Percentiles rank a stretch among this genome's conserved stretches.
Conservation (phyloP, 2,797 vertebrate species). For the Rhyacichthys aspro region DNA sequence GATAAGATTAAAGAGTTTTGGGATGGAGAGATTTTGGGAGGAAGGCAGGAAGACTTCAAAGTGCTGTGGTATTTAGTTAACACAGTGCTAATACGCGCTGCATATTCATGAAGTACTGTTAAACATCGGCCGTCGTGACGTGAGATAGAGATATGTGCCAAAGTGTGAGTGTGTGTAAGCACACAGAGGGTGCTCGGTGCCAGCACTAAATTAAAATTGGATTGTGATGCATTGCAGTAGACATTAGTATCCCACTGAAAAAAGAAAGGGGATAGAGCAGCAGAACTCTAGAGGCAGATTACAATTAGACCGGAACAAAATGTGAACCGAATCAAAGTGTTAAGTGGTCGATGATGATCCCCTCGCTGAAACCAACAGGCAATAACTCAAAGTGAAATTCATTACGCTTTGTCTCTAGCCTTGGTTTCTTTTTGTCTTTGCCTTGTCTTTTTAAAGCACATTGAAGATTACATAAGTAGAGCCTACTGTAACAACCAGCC, state of each 20-base stretch:
- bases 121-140: constrained; percentile 53
- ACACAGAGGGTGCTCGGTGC: constrained; percentile 51
- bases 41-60: constrained; percentile 66
- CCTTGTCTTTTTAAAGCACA: constrained; percentile 12
- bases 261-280: constrained; percentile 46
- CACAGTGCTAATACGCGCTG: constrained; percentile 60
- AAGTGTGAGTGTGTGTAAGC: constrained; percentile 41
- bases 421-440: too few relatives aligned
- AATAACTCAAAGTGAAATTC: constrained; percentile 28
- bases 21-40: constrained; percentile 34
- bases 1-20: constrained; percentile 40
- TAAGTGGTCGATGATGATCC: constrained; percentile 31
- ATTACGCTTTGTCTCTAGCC: constrained; percentile 5
- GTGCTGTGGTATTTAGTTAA: constrained; percentile 66
- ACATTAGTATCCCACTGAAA: constrained; percentile 65
- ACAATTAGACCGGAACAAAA: constrained; percentile 32
- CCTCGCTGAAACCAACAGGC: constrained; percentile 14
- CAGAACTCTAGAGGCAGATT: constrained; percentile 33
- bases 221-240: constrained; percentile 82
- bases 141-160: constrained; percentile 39
- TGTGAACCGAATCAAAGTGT: constrained; percentile 44
- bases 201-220: constrained; percentile 77
- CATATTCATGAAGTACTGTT: constrained; percentile 78
- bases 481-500: constrained; percentile 3
- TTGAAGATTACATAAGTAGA: constrained; percentile 34